Percentiles rank a stretch among this genome's conserved stretches.
phyloP scores from a whole-genome alignment of 1,140 invertebrate species.

The Chionoecetes opilio region DNA sequence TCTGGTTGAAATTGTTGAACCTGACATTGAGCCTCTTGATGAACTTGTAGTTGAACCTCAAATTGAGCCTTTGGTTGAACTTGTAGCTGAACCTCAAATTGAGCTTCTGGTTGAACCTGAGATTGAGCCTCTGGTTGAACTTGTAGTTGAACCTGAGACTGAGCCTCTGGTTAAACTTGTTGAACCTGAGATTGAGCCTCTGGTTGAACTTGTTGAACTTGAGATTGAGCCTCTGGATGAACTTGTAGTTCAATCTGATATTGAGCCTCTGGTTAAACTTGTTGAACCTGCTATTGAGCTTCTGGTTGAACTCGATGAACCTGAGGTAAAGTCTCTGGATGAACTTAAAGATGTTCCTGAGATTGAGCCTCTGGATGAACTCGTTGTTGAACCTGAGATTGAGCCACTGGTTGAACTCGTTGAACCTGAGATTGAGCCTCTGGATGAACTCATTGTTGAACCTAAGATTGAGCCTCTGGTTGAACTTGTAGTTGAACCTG shows the following conservation, averaged over 20 bases:
- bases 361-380: background rate
- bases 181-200: background rate
- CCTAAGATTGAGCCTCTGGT: no score
- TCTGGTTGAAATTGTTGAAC: no score
- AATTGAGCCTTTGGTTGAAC: no score
- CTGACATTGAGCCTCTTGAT: no score
- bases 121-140: no score
- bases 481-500: background rate
- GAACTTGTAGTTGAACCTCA: no score
- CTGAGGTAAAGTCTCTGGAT: no score
- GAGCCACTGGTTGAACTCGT: background rate
- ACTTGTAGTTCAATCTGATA: background rate
- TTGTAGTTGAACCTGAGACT: background rate
- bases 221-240: background rate
- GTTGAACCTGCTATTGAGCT: background rate
- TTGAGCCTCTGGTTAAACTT: background rate
- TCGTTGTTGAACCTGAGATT: background rate
- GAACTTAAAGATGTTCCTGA: background rate
- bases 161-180: background rate
- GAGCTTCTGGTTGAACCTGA: no score
- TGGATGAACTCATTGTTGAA: constrained; percentile 6
- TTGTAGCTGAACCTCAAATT: no score
- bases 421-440: background rate
- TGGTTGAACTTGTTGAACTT: background rate
- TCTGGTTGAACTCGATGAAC: background rate